Evolutionary conservation across 2,113 vertebrate species (phyloP).

Genomic region (Riparia riparia): DNA sequence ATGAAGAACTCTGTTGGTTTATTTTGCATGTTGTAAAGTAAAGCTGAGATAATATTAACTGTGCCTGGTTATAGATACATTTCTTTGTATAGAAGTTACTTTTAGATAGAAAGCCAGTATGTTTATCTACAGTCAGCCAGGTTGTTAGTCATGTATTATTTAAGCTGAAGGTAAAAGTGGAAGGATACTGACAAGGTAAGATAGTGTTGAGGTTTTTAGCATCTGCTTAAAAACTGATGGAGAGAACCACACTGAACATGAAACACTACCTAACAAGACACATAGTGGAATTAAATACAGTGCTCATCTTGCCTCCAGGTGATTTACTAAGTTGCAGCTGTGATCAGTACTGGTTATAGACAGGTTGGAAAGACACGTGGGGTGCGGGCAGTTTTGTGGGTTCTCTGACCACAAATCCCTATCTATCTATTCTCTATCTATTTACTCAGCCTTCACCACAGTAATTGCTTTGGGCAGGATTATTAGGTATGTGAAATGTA

Average conservation of each 20-base stretch:
- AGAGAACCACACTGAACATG: background rate
- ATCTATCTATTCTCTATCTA: background rate
- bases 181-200: background rate
- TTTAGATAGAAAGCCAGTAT: background rate
- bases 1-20: background rate
- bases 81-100: background rate
- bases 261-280: background rate
- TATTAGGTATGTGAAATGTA: background rate
- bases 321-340: background rate
- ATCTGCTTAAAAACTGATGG: background rate
- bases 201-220: background rate
- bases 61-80: background rate
- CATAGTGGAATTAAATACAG: background rate
- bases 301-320: background rate
- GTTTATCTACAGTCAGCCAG: background rate
- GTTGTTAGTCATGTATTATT: background rate
- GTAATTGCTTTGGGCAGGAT: background rate
- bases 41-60: background rate
- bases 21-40: background rate
- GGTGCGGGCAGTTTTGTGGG: background rate
- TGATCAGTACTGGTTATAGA: background rate
- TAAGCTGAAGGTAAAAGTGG: slow-evolving; percentile 6
- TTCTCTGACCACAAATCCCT: background rate
- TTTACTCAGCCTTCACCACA: background rate
- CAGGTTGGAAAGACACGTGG: accelerated